A percentile compares a stretch with the other conserved stretches of the same genome.
Conservation (phyloP, 92 coral and sea anemone genomes). For the Epizoanthus rinbou region DNA sequence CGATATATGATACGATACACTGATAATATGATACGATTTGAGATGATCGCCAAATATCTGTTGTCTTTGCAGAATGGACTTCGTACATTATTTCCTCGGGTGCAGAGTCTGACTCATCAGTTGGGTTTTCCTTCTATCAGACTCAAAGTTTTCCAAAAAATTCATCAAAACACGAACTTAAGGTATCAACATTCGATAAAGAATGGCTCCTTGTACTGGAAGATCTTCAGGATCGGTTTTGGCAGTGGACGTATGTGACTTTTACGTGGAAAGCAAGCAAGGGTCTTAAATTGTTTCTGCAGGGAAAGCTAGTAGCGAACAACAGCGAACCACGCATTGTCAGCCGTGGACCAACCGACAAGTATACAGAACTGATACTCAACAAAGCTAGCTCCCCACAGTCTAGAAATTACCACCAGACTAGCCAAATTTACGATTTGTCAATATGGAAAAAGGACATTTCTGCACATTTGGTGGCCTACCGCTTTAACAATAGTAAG, state of each 20-base stretch:
- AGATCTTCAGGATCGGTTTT: slow-evolving; percentile 18
- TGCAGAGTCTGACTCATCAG: background rate
- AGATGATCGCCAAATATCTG: too few relatives aligned
- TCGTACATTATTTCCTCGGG: slow-evolving; percentile 32
- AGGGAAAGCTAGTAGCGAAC: slow-evolving; percentile 34
- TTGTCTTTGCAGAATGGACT: background rate
- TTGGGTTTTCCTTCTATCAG: slow-evolving; percentile 10
- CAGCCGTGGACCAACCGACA: background rate
- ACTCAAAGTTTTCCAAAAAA: background rate
- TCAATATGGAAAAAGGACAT: slow-evolving; percentile 39
- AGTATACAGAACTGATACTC: background rate
- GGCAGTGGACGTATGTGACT: slow-evolving; percentile 33
- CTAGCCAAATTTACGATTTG: slow-evolving; percentile 3
- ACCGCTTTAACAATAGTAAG: slow-evolving; percentile 31
- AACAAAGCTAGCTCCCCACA: background rate
- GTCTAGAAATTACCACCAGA: background rate
- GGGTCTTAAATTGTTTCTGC: slow-evolving; percentile 24
- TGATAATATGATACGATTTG: too few relatives aligned
- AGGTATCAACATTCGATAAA: slow-evolving; percentile 19
- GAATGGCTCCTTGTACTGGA: slow-evolving; percentile 37
- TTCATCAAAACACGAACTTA: background rate
- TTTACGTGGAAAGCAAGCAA: slow-evolving; percentile 32
- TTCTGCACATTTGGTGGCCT: slow-evolving; percentile 15
- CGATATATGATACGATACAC: too few relatives aligned
- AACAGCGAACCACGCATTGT: background rate